Evolutionary conservation across 1,140 invertebrate species (phyloP), one percentile per base, ranked within the genome.

Genomic region (Sycophila sp.): DNA sequence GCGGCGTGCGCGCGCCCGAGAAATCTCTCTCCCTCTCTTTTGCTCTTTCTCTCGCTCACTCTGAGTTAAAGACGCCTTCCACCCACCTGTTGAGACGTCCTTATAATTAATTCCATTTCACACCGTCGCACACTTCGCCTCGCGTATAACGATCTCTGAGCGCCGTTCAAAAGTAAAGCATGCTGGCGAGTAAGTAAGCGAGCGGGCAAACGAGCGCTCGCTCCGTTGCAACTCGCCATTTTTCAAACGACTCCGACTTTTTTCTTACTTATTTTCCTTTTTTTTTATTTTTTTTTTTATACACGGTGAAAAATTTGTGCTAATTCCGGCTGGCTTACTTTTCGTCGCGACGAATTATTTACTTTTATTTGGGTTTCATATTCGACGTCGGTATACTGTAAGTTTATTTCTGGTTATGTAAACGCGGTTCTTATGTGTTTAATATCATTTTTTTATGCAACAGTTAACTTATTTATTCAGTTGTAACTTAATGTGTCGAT

Each of bases 61-160:
- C 55, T 63, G 76, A 80, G 81, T 83, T 85, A 83, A 85, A 84
- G 82, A 83, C 78, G 78, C 76, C 77, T 80, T 78, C 79, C 83
- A 84, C 76, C 83, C 83, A 85, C 83, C 83, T 85, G 83, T 85
- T 85, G 83, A 85, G 80, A 80, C 76, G 77, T 76, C 77, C 78
- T 85, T 80, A 84, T 85, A 85, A 85, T 85, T 85, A 85, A 85
- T 85, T 84, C 83, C 78, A 84, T 85, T 84, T 85, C 78, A 81
- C 83, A 83, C 83, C 81, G 79, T 77, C 78, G 77, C 76, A 77
- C 76, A 77, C 73, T 78, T 59, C 49, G 62, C 60, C 13, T 56
- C 68, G 53, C 38, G 51, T 45, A 63, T 63, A 70, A 70, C 51
- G 58, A 69, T 62, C 45, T 62, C 15, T 15, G 19, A 24, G 40